Base-by-base conservation (phyloP, 1,140 invertebrate species). In the Lepidurus couesii region DNA sequence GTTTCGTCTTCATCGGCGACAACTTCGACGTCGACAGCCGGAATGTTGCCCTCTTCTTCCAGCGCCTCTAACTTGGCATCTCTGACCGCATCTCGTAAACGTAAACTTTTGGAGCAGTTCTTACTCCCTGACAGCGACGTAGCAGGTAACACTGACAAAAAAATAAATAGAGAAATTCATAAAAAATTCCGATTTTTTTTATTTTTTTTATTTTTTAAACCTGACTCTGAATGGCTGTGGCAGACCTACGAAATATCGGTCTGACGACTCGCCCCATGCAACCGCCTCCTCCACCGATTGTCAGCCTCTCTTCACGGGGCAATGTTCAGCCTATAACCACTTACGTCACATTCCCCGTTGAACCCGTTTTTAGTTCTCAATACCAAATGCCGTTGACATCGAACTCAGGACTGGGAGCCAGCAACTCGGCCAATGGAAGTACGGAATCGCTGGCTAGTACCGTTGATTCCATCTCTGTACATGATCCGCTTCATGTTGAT, bases 361-460 rank as follows among this genome's bases (percentile, higher is more conserved):
- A 65, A 65, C 53, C 53, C 21, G 53, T 65, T 65, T 65, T 65
- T 16, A 65, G 53, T 21, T 65, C 53, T 65, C 53, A 65, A 16
- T 65, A 65, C 53, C 53, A 65, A 65, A 65, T 65, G 53, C 53
- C 53, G 1, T 21, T 65, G 53, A 21, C 53, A 16, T 65, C 53
- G 16, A 65, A 13, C 13, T 16, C 53, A 21, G 1, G 53, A 7
- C 53, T 65, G 6, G 53, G 53, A n/a, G 53, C 53, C 16, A 7
- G 21, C 13, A 65, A 77, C 76, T 77, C 75, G 43, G 75, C 44
- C 73, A 75, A 75, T 3, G 76, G 79, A 11, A 80, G 79, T 76
- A 80, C 79, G 26, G 79, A 80, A 26, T 78, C 76, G 34, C 77
- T 80, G 44, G 77, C 76, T 45, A 80, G 76, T 74, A 79, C 78